Conservation (phyloP, 2,113 vertebrate species). For the Entelurus aequoreus region DNA sequence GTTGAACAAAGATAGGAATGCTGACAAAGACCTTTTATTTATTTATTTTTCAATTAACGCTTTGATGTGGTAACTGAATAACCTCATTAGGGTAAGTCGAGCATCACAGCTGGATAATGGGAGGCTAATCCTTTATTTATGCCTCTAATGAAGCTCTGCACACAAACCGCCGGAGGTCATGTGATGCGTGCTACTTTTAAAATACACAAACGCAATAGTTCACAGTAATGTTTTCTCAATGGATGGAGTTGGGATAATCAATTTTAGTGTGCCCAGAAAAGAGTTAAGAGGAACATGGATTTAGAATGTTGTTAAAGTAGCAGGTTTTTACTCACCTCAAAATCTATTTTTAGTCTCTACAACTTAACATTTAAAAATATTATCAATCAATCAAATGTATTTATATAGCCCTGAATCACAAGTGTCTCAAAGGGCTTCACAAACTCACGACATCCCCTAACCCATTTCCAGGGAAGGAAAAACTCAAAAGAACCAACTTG, state of each 20-base stretch:
- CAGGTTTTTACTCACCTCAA: too few species aligned
- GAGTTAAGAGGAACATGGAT: too few species aligned
- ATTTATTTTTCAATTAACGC: conserved; percentile 9
- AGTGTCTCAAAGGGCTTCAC: too few species aligned
- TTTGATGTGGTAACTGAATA: conserved; percentile 18
- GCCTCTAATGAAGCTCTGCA: conserved; percentile 8
- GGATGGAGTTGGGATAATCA: background rate
- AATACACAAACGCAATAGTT: conserved; percentile 6
- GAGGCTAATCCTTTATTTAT: conserved; percentile 11
- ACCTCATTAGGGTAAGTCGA: conserved; percentile 12
- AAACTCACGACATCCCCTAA: too few species aligned
- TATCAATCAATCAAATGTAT: too few species aligned
- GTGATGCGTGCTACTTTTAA: background rate
- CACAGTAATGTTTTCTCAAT: background rate
- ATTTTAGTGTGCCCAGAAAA: too few species aligned
- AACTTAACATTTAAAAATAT: too few species aligned
- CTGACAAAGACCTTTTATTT: conserved; percentile 6
- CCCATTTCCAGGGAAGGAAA: too few species aligned
- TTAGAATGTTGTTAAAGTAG: too few species aligned
- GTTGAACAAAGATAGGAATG: background rate
- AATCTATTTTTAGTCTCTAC: too few species aligned
- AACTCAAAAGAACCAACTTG: too few species aligned
- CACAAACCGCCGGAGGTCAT: conserved; percentile 6
- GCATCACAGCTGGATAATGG: background rate
- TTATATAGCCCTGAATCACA: too few species aligned